A percentile compares a stretch with the other conserved stretches of the same genome.
phyloP scores from a whole-genome alignment of 1,140 invertebrate genomes.

The Apis mellifera region Amel_HAv3.1 CM009935.2:9511501-9512000 shows the following conservation, averaged over 20 bases:
- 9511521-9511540: not conserved
- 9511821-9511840: conserved; percentile 15
- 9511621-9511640: not conserved
- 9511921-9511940: conserved; percentile 86
- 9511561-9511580: conserved; percentile 26
- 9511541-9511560: conserved; percentile 15
- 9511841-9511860: conserved; percentile 38
- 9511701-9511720: not conserved
- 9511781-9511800: conserved; percentile 71
- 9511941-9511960: conserved; percentile 88
- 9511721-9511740: not conserved
- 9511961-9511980: conserved; percentile 85
- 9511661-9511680: not conserved
- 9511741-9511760: conserved; percentile 4
- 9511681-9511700: not conserved
- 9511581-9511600: not conserved
- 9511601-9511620: not conserved
- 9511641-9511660: not conserved
- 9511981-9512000: conserved; percentile 86
- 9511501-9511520: not conserved
- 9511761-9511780: conserved; percentile 63
- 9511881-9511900: conserved; percentile 76
- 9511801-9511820: conserved; percentile 57
- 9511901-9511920: conserved; percentile 86
- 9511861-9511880: conserved; percentile 52